Evolutionary conservation across 2,113 vertebrate genomes (phyloP), one percentile per base, ranked within the genome.

Genomic region (Hepsetus odoe): DNA sequence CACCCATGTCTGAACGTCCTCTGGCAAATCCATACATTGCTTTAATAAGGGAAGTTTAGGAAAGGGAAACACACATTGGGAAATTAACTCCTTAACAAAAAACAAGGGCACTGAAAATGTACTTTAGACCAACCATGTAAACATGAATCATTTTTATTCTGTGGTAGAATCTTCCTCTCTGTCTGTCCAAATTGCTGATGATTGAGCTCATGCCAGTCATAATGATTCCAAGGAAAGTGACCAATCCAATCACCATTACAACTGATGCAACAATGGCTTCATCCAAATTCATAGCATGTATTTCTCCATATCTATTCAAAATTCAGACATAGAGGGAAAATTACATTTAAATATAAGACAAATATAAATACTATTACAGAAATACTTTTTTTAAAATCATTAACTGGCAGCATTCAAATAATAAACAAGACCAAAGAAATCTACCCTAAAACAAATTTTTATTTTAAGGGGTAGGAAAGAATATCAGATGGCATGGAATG

Each of bases 151-250:
- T 22, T 12, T 83, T 24, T 20, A 83, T 72, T 68, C 82, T 74
- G 28, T 59, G 42, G 73, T 68, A 77, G 26, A 83, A 80, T 42
- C 62, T 76, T 75, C 77, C 82, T 62, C 78, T 71, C n/a, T 58
- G 77, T 33, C 73, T 38, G 71, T 73, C 78, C 72, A 83, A 44
- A 26, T 80, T 83, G 67, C 59, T 13, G 53, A 80, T 77, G 35
- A 80, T 65, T 10, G 82, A 80, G 67, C 82, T 80, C 73, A 83
- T 55, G 22, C 24, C 69, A 32, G 73, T 68, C 59, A 80, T 59
- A 24, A 76, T 67, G 40, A 80, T n/a, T 72, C 82, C 82, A 73
- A 4, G 2, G 24, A 80, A 58, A 38, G 72, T 42, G 49, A 76
- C 28, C 16, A 76, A 44, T 38, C 77, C 82, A 68, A 67, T 1